A percentile compares a stretch with the other conserved stretches of the same genome.
These are phyloP conservation scores for Eristalis pertinax DNA, from an alignment of 2,888 invertebrate genomes.

Conservation along the genomic window DNA sequence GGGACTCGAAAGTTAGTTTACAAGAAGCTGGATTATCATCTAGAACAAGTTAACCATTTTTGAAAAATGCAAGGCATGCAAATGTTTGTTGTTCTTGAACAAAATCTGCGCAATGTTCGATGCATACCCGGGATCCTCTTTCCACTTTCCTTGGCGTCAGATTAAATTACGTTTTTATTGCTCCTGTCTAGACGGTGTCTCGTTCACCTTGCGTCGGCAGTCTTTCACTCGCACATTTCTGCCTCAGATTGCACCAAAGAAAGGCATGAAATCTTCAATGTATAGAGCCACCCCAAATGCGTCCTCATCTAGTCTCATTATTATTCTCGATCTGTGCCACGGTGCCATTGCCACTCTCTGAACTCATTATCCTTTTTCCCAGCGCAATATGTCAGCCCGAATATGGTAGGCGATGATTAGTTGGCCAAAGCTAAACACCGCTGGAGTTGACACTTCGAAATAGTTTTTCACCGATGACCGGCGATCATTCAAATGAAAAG, in stretches of 20 bases:
- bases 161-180: not conserved
- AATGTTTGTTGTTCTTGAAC: too few relatives aligned
- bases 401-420: slow-evolving; percentile 29
- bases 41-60: too few relatives aligned
- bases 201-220: not conserved
- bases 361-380: not conserved
- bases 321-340: not conserved
- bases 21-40: too few relatives aligned
- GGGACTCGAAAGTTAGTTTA: too few relatives aligned
- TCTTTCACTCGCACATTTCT: not conserved
- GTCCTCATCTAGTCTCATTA: not conserved
- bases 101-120: too few relatives aligned
- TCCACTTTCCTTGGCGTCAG: not conserved
- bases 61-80: too few relatives aligned
- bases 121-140: too few relatives aligned
- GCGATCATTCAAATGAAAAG: slow-evolving; percentile 51
- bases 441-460: slow-evolving; percentile 42
- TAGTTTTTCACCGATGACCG: not conserved
- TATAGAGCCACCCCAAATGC: not conserved
- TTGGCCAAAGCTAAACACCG: slow-evolving; percentile 17
- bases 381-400: slow-evolving; percentile 32
- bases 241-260: not conserved
- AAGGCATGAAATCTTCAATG: not conserved
- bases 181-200: not conserved
- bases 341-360: not conserved